Evolutionary conservation across 1,140 invertebrate species (phyloP).

Genomic region (Sycophila sp.): DNA sequence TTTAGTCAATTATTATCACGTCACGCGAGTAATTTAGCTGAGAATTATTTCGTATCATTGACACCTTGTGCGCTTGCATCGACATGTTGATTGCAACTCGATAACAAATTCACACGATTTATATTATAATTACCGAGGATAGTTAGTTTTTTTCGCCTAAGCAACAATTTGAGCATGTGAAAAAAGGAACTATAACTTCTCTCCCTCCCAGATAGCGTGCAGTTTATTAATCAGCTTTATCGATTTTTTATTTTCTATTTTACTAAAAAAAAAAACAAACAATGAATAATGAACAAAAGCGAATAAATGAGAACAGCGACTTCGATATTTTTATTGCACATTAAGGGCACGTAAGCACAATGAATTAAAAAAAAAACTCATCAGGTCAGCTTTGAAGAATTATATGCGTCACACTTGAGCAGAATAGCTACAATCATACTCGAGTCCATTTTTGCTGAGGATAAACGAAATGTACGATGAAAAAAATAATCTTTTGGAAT

Average conservation of each 20-base stretch:
- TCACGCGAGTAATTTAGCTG: conserved; percentile 6
- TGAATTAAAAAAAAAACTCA: conserved; percentile 4
- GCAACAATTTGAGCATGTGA: background rate
- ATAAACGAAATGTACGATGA: background rate
- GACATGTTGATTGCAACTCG: background rate
- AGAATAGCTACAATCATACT: conserved; percentile 15
- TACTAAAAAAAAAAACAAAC: background rate
- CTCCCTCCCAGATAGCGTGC: background rate
- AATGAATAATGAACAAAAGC: background rate
- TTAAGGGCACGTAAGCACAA: conserved; percentile 17
- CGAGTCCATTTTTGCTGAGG: conserved; percentile 16
- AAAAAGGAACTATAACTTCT: conserved; percentile 9
- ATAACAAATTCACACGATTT: background rate
- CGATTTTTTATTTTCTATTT: background rate
- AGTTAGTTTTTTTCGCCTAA: background rate
- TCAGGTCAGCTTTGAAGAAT: conserved; percentile 15
- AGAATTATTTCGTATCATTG: conserved; percentile 23
- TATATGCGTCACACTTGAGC: conserved; percentile 13
- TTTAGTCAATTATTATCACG: conserved; percentile 36
- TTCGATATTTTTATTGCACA: background rate
- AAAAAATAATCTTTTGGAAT: conserved; percentile 5
- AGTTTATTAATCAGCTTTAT: background rate
- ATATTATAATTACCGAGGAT: background rate
- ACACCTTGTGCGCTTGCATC: conserved; percentile 1
- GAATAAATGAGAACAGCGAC: background rate